Conservation (phyloP, 2,113 vertebrate genomes). For the Microcebus murinus region DNA sequence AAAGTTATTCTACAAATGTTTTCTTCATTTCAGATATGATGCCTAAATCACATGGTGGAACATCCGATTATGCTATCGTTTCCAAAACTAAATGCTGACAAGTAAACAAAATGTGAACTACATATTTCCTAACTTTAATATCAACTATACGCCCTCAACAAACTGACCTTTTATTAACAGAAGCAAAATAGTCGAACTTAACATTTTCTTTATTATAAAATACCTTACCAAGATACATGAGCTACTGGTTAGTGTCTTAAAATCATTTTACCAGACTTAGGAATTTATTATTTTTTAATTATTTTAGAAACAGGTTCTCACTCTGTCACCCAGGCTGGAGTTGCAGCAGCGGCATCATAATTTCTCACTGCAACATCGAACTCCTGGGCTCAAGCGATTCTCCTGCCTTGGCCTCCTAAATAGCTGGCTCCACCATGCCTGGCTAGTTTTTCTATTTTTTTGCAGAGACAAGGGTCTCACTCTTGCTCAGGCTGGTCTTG, state of each 20-base stretch:
- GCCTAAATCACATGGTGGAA: background rate
- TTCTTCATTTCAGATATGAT: constrained; percentile 45
- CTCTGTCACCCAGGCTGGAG: no score
- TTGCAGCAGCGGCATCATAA: no score
- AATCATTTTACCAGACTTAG: background rate
- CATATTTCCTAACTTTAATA: background rate
- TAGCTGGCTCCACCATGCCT: no score
- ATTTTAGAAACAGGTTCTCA: no score
- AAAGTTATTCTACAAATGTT: constrained; percentile 36
- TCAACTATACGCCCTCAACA: background rate
- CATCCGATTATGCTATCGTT: constrained; percentile 13
- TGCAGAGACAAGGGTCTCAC: no score
- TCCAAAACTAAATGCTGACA: constrained; percentile 46
- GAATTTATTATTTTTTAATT: background rate
- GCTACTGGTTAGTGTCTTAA: background rate
- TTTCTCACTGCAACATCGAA: no score
- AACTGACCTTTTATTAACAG: background rate
- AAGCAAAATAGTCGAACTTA: background rate
- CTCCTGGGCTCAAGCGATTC: no score
- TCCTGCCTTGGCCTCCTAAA: no score
- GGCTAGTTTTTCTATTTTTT: no score
- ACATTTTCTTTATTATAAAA: constrained; percentile 24
- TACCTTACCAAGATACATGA: background rate
- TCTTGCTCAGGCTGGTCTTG: no score
- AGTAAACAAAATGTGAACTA: constrained; percentile 5